phyloP scores from a whole-genome alignment of 2,797 vertebrate genomes.

The Cheirogaleus major region DNA sequence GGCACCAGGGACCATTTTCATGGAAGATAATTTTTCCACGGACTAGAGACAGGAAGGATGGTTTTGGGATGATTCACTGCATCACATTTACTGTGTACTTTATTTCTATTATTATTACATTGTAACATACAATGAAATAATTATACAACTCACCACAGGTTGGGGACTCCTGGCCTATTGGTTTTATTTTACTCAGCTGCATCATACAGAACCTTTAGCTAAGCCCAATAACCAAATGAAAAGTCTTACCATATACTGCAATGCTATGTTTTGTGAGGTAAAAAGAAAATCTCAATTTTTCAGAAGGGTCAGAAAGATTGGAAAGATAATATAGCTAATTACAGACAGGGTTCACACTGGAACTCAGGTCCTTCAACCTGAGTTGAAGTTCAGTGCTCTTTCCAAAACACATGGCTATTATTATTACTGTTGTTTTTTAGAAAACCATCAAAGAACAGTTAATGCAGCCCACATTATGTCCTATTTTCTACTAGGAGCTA shows the following conservation, averaged over 20 bases:
- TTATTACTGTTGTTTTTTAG: background rate
- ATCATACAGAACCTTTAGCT: background rate
- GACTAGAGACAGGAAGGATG: too few species aligned
- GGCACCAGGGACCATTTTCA: too few species aligned
- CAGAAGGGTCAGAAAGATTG: background rate
- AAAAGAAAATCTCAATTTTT: background rate
- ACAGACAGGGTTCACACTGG: background rate
- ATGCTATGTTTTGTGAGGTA: too few species aligned
- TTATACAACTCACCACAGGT: too few species aligned
- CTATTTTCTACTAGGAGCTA: background rate
- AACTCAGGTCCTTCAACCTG: too few species aligned
- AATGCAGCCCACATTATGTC: background rate
- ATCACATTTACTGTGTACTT: too few species aligned
- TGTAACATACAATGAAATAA: too few species aligned
- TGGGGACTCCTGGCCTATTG: background rate
- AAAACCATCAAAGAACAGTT: background rate
- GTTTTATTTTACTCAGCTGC: background rate
- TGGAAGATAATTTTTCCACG: too few species aligned
- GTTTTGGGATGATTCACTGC: too few species aligned
- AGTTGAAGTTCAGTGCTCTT: background rate
- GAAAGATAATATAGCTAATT: background rate
- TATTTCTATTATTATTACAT: too few species aligned
- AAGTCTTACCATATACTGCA: background rate
- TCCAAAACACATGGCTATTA: background rate
- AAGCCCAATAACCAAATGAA: background rate